Base-by-base conservation (phyloP, 2,888 invertebrate genomes). In the Brachylomia viminalis region DNA sequence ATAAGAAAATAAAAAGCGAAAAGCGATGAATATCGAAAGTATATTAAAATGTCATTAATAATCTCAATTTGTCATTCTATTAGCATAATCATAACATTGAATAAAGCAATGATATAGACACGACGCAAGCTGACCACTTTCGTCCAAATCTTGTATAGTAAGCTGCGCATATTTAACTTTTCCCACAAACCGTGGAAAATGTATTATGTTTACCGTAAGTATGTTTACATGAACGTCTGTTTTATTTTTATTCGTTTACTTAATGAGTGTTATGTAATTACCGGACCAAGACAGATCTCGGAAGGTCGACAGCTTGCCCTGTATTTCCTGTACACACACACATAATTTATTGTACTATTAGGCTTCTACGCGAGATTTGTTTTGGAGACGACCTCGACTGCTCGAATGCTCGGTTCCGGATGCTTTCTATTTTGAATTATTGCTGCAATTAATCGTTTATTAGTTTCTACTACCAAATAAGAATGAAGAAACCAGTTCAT, bases 221-320 rank as follows among this genome's bases (percentile, higher is more conserved):
- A 59, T 87, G 74, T 86, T 79, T 82, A 83, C 72, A 84, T 77
- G 80, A 83, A 71, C 72, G 67, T 71, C 78, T 69, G 54, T 80
- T 76, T 85, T 82, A 83, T 80, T 72, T 80, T 80, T 81, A 79
- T 79, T 81, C 64, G 80, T 87, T 84, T 84, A 74, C 52, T 69
- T 80, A 77, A 86, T 73, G 75, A 80, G 82, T 74, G 84, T 85
- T 87, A 86, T 88, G 89, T 90, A 92, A 92, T 90, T 89, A 88
- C 78, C 90, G 83, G 86, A 91, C 88, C 91, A 91, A 91, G 86
- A 88, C 90, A 89, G 84, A 90, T 92, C 87, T 92, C 83, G 91
- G 92, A 95, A 95, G 94, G 94, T 90, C 92, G 90, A 82, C 89
- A 87, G 87, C 91, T 89, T 85, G 83, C 72, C 78, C 61, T 84